Evolutionary conservation across 2,113 vertebrate species (phyloP), one percentile per base, ranked within the genome.

Genomic region (Labrus mixtus): DNA sequence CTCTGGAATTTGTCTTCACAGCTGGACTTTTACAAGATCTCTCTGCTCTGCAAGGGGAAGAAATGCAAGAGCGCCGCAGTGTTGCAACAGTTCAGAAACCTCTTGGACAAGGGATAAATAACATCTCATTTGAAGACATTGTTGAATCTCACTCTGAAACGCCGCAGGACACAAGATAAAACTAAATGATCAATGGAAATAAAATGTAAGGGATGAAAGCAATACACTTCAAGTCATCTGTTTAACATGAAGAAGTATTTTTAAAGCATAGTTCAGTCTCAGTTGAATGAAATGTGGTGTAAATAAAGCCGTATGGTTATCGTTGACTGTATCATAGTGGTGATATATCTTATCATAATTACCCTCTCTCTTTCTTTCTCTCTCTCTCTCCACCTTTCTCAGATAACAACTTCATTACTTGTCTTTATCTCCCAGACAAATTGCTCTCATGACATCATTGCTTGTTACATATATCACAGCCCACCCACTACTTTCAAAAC

Each of bases 1-100:
- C 82, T 73, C 81, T 89, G 85, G 88, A 87, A 84, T 90, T 81
- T 7, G 71, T 91, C 88, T 82, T 85, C 84, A 80, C 92, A 90
- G 89, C 86, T 90, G 87, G 87, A 93, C 84, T 82, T 86, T 88
- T 84, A 87, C 85, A 84, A 88, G 78, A 85, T 73, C 75, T 79
- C 51, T 59, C 67, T 68, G 73, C 75, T 89, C 76, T 79, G 62
- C 60, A 33, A 78, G 58, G 67, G 79, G 37, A 25, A 73, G 71
- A 75, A 79, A 62, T 59, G 63, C 65, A 60, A 39, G 36, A 73
- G 64, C 3, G 36, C 59, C 25, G 65, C 45, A 22, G 78, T 68
- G 66, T 84, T 89, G 83, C 82, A 90, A 90, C 55, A 75, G 61
- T 45, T 23, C 1, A 48, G 41, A 79, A 73, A 77, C 45, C 2